phyloP scores from a whole-genome alignment of 1,140 invertebrate genomes.

The Lepidostoma basale region DNA sequence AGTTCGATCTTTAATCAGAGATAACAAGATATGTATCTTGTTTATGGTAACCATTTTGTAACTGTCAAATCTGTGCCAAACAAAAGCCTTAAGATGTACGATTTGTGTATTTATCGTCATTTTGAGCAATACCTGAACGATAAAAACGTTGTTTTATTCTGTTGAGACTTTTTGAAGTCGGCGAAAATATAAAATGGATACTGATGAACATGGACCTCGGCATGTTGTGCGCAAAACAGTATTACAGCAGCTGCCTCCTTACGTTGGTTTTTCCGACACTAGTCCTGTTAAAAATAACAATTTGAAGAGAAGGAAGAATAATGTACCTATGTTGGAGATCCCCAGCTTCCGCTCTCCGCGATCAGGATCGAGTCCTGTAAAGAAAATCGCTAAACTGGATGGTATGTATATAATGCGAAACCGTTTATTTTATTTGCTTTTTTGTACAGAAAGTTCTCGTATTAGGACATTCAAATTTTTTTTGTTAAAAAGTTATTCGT shows the following conservation, averaged over 20 bases:
- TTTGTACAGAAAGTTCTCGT: background rate
- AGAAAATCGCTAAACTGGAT: background rate
- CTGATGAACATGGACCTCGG: background rate
- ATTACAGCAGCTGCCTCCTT: background rate
- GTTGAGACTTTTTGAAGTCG: no score
- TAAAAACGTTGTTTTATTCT: no score
- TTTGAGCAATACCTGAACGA: no score
- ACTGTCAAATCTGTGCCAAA: no score
- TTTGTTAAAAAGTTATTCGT: background rate
- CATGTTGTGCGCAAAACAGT: slow-evolving; percentile 4
- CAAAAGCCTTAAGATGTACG: no score
- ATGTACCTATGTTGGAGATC: background rate
- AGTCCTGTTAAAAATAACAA: slow-evolving; percentile 4
- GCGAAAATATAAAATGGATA: slow-evolving; percentile 14
- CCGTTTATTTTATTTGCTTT: background rate
- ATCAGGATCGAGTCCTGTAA: background rate
- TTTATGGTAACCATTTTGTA: no score
- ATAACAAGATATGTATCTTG: no score
- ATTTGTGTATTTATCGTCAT: no score
- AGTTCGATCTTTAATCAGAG: no score
- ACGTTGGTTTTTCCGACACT: slow-evolving; percentile 3
- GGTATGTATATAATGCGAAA: background rate
- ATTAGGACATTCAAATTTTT: background rate
- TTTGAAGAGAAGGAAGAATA: background rate
- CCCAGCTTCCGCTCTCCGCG: background rate